Evolutionary conservation across 2,797 vertebrate species (phyloP).

Genomic region (Enoplosus armatus): DNA sequence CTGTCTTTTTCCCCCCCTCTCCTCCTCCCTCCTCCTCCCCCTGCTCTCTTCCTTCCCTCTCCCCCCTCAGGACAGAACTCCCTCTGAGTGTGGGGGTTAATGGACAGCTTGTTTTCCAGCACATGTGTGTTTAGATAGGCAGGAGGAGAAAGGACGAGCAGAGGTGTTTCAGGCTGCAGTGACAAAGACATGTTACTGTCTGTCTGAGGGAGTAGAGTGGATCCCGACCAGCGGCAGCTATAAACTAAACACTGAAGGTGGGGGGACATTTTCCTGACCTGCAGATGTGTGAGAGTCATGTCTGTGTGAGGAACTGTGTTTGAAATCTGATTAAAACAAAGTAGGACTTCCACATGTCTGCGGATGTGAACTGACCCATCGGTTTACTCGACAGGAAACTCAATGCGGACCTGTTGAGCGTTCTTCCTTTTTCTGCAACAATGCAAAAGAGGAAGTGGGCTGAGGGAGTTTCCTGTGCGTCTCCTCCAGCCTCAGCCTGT

Average conservation of each 20-base stretch:
- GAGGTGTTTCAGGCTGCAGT: slow-evolving; percentile 48
- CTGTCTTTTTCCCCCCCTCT: slow-evolving; percentile 44
- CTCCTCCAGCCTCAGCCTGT: slow-evolving; percentile 47
- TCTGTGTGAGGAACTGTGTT: slow-evolving; percentile 36
- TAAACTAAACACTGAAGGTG: slow-evolving; percentile 53
- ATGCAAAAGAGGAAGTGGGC: slow-evolving; percentile 80
- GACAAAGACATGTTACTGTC: slow-evolving; percentile 48
- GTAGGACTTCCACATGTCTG: slow-evolving; percentile 65
- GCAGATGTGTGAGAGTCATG: slow-evolving; percentile 29
- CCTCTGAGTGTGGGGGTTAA: slow-evolving; percentile 75
- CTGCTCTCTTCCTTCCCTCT: slow-evolving; percentile 26
- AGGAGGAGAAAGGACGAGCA: slow-evolving; percentile 53
- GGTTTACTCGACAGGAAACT: slow-evolving; percentile 72
- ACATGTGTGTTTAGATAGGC: slow-evolving; percentile 65
- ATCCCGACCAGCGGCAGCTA: slow-evolving; percentile 22
- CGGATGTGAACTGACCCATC: slow-evolving; percentile 68
- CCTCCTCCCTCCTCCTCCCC: neutral
- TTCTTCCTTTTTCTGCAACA: slow-evolving; percentile 84
- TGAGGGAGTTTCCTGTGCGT: slow-evolving; percentile 71
- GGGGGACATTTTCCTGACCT: slow-evolving; percentile 33
- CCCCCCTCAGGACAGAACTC: slow-evolving; percentile 67
- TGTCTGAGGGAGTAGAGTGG: slow-evolving; percentile 34
- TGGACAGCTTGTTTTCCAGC: slow-evolving; percentile 71
- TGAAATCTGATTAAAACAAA: slow-evolving; percentile 38
- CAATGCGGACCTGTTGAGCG: slow-evolving; percentile 73